Conservation (phyloP, 2,113 vertebrate genomes). For the Sula dactylatra region DNA sequence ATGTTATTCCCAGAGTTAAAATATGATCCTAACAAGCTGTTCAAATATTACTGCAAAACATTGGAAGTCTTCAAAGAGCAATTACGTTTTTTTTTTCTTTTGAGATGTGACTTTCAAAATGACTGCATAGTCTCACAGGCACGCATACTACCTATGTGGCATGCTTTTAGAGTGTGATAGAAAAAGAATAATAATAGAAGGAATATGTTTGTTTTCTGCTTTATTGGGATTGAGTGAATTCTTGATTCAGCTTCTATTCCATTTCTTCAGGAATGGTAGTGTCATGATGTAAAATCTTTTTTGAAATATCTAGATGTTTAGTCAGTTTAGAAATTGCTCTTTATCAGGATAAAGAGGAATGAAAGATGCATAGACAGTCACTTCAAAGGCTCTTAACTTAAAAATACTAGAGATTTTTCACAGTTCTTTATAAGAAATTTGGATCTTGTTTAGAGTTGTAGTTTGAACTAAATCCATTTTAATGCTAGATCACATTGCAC, state of each 20-base stretch:
- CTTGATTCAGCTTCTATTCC: neutral
- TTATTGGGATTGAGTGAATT: neutral
- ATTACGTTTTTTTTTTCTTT: neutral
- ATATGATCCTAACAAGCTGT: neutral
- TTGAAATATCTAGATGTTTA: neutral
- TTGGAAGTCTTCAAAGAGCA: neutral
- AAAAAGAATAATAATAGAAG: neutral
- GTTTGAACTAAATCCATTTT: neutral
- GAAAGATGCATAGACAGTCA: neutral
- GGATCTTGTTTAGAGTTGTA: neutral
- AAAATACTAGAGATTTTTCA: neutral
- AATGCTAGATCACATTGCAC: neutral
- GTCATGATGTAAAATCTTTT: neutral
- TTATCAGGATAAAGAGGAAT: neutral
- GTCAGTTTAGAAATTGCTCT: neutral
- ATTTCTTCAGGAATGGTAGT: neutral
- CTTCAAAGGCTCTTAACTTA: neutral
- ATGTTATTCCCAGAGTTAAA: neutral
- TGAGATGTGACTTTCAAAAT: neutral
- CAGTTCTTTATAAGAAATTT: neutral
- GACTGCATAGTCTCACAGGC: neutral
- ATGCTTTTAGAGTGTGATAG: neutral
- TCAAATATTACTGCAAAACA: neutral
- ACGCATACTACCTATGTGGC: neutral
- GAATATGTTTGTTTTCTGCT: neutral